phyloP scores from a whole-genome alignment of 2,888 invertebrate genomes.

The Yponomeuta malinellus region DNA sequence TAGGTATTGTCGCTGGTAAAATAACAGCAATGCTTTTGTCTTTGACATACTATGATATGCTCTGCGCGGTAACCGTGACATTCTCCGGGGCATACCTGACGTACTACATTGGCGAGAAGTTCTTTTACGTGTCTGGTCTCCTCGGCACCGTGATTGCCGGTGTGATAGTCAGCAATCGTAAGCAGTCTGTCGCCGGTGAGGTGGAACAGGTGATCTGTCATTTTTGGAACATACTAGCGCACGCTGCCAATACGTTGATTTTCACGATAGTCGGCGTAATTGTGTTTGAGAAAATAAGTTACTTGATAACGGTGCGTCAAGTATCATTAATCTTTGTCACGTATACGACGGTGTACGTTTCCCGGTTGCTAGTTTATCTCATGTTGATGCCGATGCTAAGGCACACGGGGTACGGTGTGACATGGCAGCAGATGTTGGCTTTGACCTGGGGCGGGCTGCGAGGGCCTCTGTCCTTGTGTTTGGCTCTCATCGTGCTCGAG shows the following conservation, averaged over 20 bases:
- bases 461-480: conserved; percentile 75
- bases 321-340: conserved; percentile 57
- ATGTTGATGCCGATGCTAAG: conserved; percentile 69
- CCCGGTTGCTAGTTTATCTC: conserved; percentile 61
- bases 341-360: conserved; percentile 66
- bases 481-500: conserved; percentile 72
- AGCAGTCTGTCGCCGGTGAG: conserved; percentile 55
- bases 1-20: conserved; percentile 58
- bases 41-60: conserved; percentile 51
- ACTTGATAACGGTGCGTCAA: conserved; percentile 55
- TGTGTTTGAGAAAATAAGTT: conserved; percentile 69
- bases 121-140: conserved; percentile 59
- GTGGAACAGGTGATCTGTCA: conserved; percentile 51
- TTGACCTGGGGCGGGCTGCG: conserved; percentile 79
- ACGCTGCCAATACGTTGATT: conserved; percentile 70
- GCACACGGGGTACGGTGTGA: conserved; percentile 74
- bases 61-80: conserved; percentile 55
- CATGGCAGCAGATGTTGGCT: conserved; percentile 74
- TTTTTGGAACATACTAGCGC: conserved; percentile 54
- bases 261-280: conserved; percentile 78
- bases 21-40: conserved; percentile 47
- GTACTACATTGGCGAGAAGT: conserved; percentile 62
- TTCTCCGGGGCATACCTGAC: conserved; percentile 55
- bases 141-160: conserved; percentile 54
- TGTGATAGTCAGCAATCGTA: conserved; percentile 51